These are phyloP conservation scores for Noctilio leporinus DNA, from an alignment of 2,113 vertebrate species.

Conservation along the genomic window DNA sequence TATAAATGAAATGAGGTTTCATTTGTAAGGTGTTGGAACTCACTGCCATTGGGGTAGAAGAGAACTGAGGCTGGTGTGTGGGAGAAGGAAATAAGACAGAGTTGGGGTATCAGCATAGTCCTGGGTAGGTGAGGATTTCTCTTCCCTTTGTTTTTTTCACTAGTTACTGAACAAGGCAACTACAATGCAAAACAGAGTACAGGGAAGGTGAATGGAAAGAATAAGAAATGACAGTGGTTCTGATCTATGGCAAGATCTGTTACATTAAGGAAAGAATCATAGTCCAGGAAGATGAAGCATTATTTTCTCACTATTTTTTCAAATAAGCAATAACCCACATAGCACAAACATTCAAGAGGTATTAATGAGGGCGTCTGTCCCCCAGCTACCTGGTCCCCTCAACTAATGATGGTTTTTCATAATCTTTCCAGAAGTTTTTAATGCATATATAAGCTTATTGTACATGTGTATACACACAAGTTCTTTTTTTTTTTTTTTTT, in stretches of 20 bases:
- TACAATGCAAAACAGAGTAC: slow-evolving; percentile 10
- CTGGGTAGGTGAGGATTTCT: neutral
- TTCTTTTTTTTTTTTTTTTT: no score
- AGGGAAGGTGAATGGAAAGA: neutral
- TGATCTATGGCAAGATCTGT: slow-evolving; percentile 9
- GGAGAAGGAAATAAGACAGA: neutral
- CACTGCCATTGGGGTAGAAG: neutral
- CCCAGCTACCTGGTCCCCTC: neutral
- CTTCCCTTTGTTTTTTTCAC: neutral
- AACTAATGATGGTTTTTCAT: neutral
- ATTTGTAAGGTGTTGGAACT: neutral
- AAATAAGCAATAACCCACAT: neutral
- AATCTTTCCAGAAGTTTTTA: neutral
- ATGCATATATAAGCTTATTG: neutral
- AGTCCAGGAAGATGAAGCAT: neutral
- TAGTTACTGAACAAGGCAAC: slow-evolving; percentile 19
- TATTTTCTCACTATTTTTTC: neutral
- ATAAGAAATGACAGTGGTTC: neutral
- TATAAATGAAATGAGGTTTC: neutral
- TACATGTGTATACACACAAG: neutral
- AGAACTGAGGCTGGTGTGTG: neutral
- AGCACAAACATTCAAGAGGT: neutral
- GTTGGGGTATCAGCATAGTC: neutral
- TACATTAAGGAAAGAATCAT: neutral
- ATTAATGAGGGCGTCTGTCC: neutral